phyloP scores from a whole-genome alignment of 2,797 vertebrate species.

The Antrozous pallidus region DNA sequence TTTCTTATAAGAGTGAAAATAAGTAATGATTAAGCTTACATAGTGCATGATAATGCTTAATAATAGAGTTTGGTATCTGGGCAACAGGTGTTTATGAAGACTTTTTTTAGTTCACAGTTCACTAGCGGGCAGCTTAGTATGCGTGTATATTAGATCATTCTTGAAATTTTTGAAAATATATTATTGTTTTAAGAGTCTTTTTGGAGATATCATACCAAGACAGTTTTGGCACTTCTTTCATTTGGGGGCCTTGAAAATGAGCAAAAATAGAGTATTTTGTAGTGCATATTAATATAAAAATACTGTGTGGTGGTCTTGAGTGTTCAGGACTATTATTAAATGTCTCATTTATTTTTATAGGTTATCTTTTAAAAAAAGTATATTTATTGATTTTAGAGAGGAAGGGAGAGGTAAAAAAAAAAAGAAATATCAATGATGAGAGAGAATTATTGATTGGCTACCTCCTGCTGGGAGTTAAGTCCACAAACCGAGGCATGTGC shows the following conservation, averaged over 20 bases:
- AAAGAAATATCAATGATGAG: no score
- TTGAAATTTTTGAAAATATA: slow-evolving; percentile 33
- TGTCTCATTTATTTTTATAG: slow-evolving; percentile 37
- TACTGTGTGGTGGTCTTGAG: slow-evolving; percentile 37
- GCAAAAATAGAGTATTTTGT: slow-evolving; percentile 33
- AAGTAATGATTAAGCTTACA: not conserved
- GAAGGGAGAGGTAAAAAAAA: no score
- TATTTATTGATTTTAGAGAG: no score
- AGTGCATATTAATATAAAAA: slow-evolving; percentile 49
- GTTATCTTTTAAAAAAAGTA: not conserved
- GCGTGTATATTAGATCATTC: not conserved
- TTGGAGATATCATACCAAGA: slow-evolving; percentile 20
- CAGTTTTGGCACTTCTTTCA: slow-evolving; percentile 50
- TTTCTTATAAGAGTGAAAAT: slow-evolving; percentile 47
- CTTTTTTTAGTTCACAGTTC: slow-evolving; percentile 13
- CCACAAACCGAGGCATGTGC: no score
- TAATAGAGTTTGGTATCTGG: slow-evolving; percentile 37
- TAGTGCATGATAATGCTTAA: not conserved
- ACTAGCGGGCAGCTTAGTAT: slow-evolving; percentile 7
- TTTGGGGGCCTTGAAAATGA: slow-evolving; percentile 39
- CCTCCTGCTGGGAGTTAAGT: no score
- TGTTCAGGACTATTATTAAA: slow-evolving; percentile 6
- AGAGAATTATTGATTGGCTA: no score
- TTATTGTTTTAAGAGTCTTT: slow-evolving; percentile 25
- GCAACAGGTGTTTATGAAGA: slow-evolving; percentile 21